A percentile compares a stretch with the other conserved stretches of the same genome.
phyloP scores from a whole-genome alignment of 2,113 vertebrate species.

The Piaya cayana region DNA sequence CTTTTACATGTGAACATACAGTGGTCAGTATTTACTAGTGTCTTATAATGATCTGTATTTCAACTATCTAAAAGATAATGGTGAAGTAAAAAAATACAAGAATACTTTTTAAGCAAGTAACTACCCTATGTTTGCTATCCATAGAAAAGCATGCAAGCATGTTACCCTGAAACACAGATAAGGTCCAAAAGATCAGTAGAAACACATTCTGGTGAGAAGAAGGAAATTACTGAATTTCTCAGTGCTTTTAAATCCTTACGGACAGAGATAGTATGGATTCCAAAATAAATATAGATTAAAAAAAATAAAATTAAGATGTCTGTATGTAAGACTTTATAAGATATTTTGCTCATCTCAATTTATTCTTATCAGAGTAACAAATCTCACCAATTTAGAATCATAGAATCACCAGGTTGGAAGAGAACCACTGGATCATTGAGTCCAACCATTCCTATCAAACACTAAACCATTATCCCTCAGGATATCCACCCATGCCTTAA shows the following conservation, averaged over 20 bases:
- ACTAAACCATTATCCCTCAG: too few relatives aligned
- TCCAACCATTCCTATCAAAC: too few relatives aligned
- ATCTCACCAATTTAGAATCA: slow-evolving; percentile 11
- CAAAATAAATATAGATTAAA: background rate
- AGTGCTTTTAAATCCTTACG: background rate
- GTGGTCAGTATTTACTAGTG: background rate
- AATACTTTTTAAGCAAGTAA: background rate
- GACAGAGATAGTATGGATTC: background rate
- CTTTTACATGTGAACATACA: background rate
- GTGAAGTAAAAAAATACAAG: background rate
- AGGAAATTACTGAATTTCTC: background rate
- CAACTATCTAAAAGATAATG: background rate
- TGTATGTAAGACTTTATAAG: slow-evolving; percentile 20
- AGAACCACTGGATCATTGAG: too few relatives aligned
- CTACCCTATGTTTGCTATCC: background rate
- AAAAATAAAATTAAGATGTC: background rate
- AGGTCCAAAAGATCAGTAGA: background rate
- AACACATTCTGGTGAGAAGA: background rate
- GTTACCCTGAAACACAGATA: background rate
- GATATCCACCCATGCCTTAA: too few relatives aligned
- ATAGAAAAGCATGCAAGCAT: background rate
- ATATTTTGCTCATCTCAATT: background rate
- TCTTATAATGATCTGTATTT: background rate
- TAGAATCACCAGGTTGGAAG: too few relatives aligned
- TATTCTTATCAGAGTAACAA: slow-evolving; percentile 27